Base-by-base conservation (phyloP, 2,113 vertebrate genomes). In the Mormoops blainvillei region DNA sequence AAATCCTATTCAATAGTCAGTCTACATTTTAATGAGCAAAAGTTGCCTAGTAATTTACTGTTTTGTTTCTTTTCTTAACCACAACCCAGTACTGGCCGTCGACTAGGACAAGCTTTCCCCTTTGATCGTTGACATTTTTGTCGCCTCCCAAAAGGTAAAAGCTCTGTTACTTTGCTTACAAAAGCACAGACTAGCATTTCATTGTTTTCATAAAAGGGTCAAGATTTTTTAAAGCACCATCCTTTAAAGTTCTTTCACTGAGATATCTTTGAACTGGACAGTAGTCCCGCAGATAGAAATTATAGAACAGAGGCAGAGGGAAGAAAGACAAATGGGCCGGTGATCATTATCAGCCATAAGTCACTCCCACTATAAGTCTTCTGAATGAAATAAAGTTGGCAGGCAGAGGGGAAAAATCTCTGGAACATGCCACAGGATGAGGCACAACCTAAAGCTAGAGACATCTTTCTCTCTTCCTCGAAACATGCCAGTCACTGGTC, bases 261-360 rank as follows among this genome's bases (percentile, higher is more conserved):
- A 96, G 71, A 91, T 94, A 52, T 84, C 78, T 95, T 65, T 61
- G 33, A 95, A 95, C 83, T 85, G n/a, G 94, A 88, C 16, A 88
- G 36, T 15, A 41, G 50, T 77, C 48, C 20, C 19, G 61, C 33
- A 74, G 43, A 86, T 26, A 88, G 90, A 91, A 95, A 95, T 78
- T 78, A 80, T 18, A 76, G 28, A 90, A 73, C 58, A 87, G 70
- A 93, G 36, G 41, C 15, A 84, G n/a, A 70, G 19, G n/a, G 26
- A 50, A 94, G 61, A 77, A 91, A 91, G 78, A 86, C 71, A 82
- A 76, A 54, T n/a, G 26, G 38, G 9, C 28, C n/a, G n/a, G 16
- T 9, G 80, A 38, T 81, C 83, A 36, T 81, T n/a, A 61, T 54
- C 58, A 16, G 41, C 6, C 38, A 9, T 41, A 73, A 85, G 65